Conservation (phyloP, 1,140 invertebrate genomes). For the Cryptotermes secundus region DNA sequence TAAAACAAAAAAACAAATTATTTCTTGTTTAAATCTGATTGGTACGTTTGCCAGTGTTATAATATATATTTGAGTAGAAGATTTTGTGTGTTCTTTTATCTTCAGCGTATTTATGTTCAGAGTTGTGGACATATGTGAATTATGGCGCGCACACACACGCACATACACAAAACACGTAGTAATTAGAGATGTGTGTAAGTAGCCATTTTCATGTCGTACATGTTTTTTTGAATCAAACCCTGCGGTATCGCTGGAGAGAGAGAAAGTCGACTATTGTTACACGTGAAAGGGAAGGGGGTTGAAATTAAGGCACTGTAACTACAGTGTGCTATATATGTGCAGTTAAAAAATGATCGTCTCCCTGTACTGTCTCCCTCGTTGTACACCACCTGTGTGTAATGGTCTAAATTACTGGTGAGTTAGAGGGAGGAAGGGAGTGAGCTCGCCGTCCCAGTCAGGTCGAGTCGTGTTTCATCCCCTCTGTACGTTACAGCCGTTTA, state of each 20-base stretch:
- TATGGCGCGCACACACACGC: not conserved
- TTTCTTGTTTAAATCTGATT: too few species aligned
- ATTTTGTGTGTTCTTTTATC: not conserved
- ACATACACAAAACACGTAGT: not conserved
- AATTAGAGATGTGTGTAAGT: conserved; percentile 23
- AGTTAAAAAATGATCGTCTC: conserved; percentile 31
- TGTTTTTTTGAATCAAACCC: conserved; percentile 1
- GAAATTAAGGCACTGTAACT: conserved; percentile 2
- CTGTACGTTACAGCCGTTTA: conserved; percentile 26
- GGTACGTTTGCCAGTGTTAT: not conserved
- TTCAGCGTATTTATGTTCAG: not conserved
- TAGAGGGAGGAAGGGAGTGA: not conserved
- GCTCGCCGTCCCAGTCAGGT: not conserved
- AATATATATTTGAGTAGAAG: not conserved
- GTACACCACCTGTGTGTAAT: conserved; percentile 28
- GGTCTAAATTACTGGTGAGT: conserved; percentile 32
- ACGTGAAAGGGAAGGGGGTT: not conserved
- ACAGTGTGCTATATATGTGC: not conserved
- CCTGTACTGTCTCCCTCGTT: not conserved
- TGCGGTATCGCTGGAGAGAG: conserved; percentile 9
- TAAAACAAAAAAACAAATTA: too few species aligned
- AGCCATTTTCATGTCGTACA: conserved; percentile 29
- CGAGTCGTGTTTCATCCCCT: not conserved
- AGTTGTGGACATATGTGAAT: not conserved
- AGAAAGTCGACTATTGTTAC: not conserved